Base-by-base conservation (phyloP, 2,113 vertebrate genomes). In the Seriola aureovittata region DNA sequence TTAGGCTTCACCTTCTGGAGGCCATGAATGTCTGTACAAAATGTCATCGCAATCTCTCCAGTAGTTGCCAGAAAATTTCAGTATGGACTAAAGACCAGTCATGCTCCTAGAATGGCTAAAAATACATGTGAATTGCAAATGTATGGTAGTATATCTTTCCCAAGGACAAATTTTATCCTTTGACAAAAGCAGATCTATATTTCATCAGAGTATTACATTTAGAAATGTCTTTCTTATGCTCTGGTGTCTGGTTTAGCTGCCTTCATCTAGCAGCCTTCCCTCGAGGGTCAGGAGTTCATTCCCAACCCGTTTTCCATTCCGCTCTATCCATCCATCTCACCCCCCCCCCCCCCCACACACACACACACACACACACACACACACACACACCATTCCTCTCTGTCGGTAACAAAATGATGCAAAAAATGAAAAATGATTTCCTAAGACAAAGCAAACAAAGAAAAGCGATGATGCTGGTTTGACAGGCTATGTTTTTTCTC, bases 221-320 rank as follows among this genome's bases (percentile, higher is more conserved):
- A 65, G 25, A 82, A 69, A 75, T 76, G 57, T 76, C n/a, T 79
- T 66, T 64, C 58, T 63, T 14, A 14, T 85, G 58, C 8, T 40
- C 54, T 1, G 38, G 29, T 69, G 57, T 82, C 78, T 66, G 74
- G 6, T 58, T 65, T 42, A 75, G 58, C 59, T 68, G 36, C 63
- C 40, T 66, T 55, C 75, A 54, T 71, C 71, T 32, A 36, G 12
- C 71, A 80, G 50, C 38, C 5, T 0, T 38, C 54, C 59, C 81
- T 62, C 65, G 9, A 38, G 70, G 79, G 78, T 90, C 73, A 80
- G 21, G 54, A 34, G 70, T 75, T 82, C 60, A 80, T 58, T 63
- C 17, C 63, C 50, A 0, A 0, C 32, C 75, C 25, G 14, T 52
- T 87, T 67, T 71, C 60, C 21, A 70, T 85, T 84, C 29, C 32